phyloP scores from a whole-genome alignment of 2,113 vertebrate species.

The Notothenia rossii region DNA sequence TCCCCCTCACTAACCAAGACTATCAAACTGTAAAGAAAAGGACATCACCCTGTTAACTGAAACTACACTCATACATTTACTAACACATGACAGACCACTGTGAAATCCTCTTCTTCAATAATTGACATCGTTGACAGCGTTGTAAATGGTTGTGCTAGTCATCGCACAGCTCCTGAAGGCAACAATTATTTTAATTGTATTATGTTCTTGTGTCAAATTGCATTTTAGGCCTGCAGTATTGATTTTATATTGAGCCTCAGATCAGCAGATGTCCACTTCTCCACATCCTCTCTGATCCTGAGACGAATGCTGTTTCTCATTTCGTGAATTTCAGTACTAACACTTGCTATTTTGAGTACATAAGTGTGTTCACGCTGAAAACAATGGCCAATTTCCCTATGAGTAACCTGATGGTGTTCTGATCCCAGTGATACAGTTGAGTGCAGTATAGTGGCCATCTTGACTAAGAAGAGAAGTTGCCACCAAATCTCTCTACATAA shows the following conservation, averaged over 20 bases:
- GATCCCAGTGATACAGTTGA: no score
- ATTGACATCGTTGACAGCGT: background rate
- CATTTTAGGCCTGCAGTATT: constrained; percentile 53
- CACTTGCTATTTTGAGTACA: no score
- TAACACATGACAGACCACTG: constrained; percentile 17
- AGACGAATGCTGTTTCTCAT: background rate
- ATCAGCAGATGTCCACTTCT: constrained; percentile 55
- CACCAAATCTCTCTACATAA: no score
- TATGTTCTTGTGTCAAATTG: constrained; percentile 58
- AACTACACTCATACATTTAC: constrained; percentile 3
- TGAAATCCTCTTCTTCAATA: constrained; percentile 37
- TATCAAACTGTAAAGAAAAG: constrained; percentile 13
- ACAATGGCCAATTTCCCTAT: no score
- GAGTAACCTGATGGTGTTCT: no score
- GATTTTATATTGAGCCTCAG: constrained; percentile 58
- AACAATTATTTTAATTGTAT: constrained; percentile 44
- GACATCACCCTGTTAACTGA: constrained; percentile 4
- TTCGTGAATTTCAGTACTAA: no score
- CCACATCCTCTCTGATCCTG: constrained; percentile 28
- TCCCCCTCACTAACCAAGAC: constrained; percentile 5
- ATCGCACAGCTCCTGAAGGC: constrained; percentile 32
- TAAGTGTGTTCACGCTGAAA: no score
- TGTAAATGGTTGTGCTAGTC: constrained; percentile 9
- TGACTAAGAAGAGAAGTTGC: no score
- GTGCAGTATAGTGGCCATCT: no score